Base-by-base conservation (phyloP, 1,140 invertebrate genomes). In the Trichomalopsis sarcophagae region DNA sequence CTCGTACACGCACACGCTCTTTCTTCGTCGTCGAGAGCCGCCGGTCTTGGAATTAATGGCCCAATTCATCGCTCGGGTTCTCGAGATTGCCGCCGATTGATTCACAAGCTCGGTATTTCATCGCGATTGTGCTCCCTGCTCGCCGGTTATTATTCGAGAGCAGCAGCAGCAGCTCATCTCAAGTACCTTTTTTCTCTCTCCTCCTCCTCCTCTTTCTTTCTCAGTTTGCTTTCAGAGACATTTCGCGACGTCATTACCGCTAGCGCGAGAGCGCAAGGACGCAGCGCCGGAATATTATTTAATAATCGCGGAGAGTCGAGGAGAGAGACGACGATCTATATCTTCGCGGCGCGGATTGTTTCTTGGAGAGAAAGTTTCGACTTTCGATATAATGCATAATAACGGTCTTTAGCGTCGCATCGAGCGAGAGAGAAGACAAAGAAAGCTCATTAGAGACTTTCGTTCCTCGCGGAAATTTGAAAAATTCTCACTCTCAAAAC, bases 1-100 rank as follows among this genome's bases (percentile, higher is more conserved):
- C 10, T 44, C 14, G 27, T 71, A 27, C 27, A 27, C 27, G 1
- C 6, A 30, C 14, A 33, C 69, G 1, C 69, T 71, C 23, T 33
- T 33, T 84, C 87, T 85, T 85, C 87, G 86, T 87, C 87, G 87
- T 87, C 87, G 85, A 87, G 85, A 87, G 87, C 88, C 80, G 1
- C 11, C 86, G 86, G 86, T 88, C 87, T 78, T 87, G 87, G 87
- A 87, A 88, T 89, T 87, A 87, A 89, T 87, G 85, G 82, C 85
- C 88, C 87, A 87, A 88, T 88, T 89, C 86, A 87, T 84, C 33
- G 69, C 66, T 3, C 55, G 9, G 30, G 73, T 47, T 76, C 50
- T 83, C 68, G 14, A 84, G 27, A 84, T 87, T 84, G 69, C 76
- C 87, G 69, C 55, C 88, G 88, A 89, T 89, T 89, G 88, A 89